A percentile compares a stretch with the other conserved stretches of the same genome.
phyloP scores from a whole-genome alignment of 1,140 invertebrate species.

The Lordiphosa collinella region DNA sequence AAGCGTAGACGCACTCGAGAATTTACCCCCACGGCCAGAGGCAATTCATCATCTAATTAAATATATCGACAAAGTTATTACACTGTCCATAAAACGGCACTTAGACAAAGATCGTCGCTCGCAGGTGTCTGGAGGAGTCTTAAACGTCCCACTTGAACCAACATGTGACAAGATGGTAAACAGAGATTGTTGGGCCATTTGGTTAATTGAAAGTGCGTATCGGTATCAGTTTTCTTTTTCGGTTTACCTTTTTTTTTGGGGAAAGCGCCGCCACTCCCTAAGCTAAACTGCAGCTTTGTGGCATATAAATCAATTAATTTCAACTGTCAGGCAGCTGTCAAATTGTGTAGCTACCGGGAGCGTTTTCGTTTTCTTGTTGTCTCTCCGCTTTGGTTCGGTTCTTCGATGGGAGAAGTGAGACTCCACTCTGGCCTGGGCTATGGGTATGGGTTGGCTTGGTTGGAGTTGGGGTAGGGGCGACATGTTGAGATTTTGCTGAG shows the following conservation, averaged over 20 bases:
- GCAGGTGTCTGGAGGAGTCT: slow-evolving; percentile 4
- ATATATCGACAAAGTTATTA: slow-evolving; percentile 54
- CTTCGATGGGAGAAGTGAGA: slow-evolving; percentile 7
- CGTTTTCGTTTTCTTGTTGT: slow-evolving; percentile 40
- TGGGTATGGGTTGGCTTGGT: slow-evolving; percentile 9
- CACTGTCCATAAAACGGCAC: slow-evolving; percentile 50
- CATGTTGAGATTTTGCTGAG: slow-evolving; percentile 71
- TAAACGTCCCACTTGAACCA: slow-evolving; percentile 10
- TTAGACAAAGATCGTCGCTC: slow-evolving; percentile 13
- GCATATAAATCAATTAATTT: slow-evolving; percentile 77
- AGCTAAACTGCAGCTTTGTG: slow-evolving; percentile 15
- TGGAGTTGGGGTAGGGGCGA: slow-evolving; percentile 34
- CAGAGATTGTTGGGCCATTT: slow-evolving; percentile 29
- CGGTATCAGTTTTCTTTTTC: neutral
- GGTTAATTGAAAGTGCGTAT: slow-evolving; percentile 28
- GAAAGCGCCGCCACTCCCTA: slow-evolving; percentile 45
- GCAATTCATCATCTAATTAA: slow-evolving; percentile 60
- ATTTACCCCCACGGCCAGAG: neutral
- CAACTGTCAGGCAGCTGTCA: slow-evolving; percentile 74
- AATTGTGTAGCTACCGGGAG: slow-evolving; percentile 71
- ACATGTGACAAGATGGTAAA: slow-evolving; percentile 45
- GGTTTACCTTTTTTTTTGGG: slow-evolving; percentile 24
- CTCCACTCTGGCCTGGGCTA: slow-evolving; percentile 12
- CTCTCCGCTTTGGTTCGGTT: slow-evolving; percentile 12
- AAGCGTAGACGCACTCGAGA: slow-evolving; percentile 32